phyloP scores from a whole-genome alignment of 2,888 invertebrate genomes.

The Ormyrus pomaceus region DNA sequence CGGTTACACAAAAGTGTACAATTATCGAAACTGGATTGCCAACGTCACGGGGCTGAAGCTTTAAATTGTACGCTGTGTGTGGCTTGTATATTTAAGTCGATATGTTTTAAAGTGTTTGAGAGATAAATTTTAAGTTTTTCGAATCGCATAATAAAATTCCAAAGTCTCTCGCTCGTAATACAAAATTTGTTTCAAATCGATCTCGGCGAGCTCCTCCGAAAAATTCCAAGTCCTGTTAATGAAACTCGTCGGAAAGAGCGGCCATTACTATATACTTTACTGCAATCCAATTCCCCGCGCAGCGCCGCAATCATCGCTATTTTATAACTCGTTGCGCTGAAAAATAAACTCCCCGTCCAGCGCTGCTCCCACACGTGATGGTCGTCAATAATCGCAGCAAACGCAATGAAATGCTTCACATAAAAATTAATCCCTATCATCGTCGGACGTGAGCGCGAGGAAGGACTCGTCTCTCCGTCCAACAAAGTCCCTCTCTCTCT shows the following conservation, averaged over 20 bases:
- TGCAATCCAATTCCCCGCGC: conserved; percentile 35
- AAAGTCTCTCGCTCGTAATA: too few relatives aligned
- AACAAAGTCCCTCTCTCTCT: neutral
- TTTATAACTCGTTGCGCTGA: conserved; percentile 39
- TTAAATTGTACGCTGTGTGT: too few relatives aligned
- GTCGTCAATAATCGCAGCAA: conserved; percentile 28
- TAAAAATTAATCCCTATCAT: conserved; percentile 40
- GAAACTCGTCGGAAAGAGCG: too few relatives aligned
- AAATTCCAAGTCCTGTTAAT: neutral
- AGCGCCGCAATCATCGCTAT: conserved; percentile 30
- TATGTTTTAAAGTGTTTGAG: too few relatives aligned
- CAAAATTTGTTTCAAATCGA: too few relatives aligned
- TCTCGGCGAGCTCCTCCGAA: neutral
- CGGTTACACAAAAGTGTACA: too few relatives aligned
- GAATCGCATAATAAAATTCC: too few relatives aligned
- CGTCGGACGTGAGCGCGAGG: conserved; percentile 21
- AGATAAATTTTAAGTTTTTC: too few relatives aligned
- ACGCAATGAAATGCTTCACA: neutral
- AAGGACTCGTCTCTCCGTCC: neutral
- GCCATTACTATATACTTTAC: conserved; percentile 30
- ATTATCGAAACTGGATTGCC: too few relatives aligned
- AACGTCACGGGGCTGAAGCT: too few relatives aligned
- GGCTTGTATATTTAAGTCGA: too few relatives aligned
- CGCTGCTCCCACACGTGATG: neutral
- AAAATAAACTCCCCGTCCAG: conserved; percentile 15